Base-by-base conservation (phyloP, 2,797 vertebrate genomes). In the Anguilla marmorata region DNA sequence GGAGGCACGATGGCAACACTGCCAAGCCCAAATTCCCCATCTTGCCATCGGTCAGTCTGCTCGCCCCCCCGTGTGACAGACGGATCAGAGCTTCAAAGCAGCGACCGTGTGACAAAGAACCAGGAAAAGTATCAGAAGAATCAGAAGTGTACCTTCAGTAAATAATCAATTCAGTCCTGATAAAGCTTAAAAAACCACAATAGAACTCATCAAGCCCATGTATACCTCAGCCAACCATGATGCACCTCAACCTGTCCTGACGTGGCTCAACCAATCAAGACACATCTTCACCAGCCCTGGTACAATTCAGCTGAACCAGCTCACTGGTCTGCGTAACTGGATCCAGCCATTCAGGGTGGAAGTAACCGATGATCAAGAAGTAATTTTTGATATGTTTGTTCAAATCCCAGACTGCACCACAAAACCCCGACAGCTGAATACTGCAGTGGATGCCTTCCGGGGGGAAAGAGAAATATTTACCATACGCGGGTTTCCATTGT, bases 231-330 rank as follows among this genome's bases (percentile, higher is more conserved):
- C 72, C 30, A 37, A 76, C 27, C 72, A 76, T 37, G 19, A 33
- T 16, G 37, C 72, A 37, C 27, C 72, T 76, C 72, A 76, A 33
- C 33, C 72, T 37, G 72, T 16, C 12, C 12, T 76, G 30, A 76
- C 11, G 30, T 37, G 9, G 4, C 30, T 14, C 33, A 76, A 37
- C 27, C 66, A 72, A 30, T 12, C 72, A 85, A 85, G 79, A 87
- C 50, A 56, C 82, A 88, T 86, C 48, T 58, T 27, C 16, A 52
- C 60, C 56, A 66, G 24, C 8, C 48, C 79, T 60, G 54, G 63
- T 37, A 19, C 41, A 80, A 41, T 33, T 37, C 76, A 21, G 19
- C 19, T 80, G 21, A n/a, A 50, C 11, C 82, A 84, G n/a, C 63
- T 66, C 60, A 24, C 24, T n/a, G 21, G 0, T 24, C 58, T 21